phyloP scores from a whole-genome alignment of 2,797 vertebrate species.

The Momotus momota region DNA sequence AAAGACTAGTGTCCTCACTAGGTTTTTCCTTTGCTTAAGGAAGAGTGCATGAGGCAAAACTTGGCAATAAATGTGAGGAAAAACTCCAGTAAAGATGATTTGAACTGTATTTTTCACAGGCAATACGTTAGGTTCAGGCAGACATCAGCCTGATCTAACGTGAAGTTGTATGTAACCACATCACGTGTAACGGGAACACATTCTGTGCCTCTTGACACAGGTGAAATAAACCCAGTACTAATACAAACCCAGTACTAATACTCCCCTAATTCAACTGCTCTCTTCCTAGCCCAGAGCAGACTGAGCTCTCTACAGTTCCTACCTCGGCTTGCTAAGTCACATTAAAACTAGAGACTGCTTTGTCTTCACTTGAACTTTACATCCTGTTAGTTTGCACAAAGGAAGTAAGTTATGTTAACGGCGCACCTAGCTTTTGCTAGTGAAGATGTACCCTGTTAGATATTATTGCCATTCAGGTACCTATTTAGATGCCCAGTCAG shows the following conservation, averaged over 20 bases:
- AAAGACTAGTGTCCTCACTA: background rate
- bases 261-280: background rate
- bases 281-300: background rate
- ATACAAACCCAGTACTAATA: background rate
- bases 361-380: constrained; percentile 33
- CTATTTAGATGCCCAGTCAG: background rate
- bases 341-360: background rate
- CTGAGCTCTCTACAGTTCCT: background rate
- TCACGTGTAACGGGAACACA: background rate
- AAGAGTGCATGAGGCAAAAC: background rate
- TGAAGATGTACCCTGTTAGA: background rate
- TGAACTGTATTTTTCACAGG: background rate
- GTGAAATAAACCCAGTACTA: background rate
- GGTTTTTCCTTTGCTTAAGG: background rate
- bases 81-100: background rate
- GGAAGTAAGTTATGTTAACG: constrained; percentile 23
- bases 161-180: background rate
- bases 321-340: background rate
- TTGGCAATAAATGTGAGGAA: background rate
- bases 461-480: background rate
- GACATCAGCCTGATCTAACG: background rate
- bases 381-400: constrained; percentile 38
- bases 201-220: background rate
- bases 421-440: constrained; percentile 4
- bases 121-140: background rate